phyloP scores from a whole-genome alignment of 1,140 invertebrate species.

The Ceratoteleas bidentatus region DNA sequence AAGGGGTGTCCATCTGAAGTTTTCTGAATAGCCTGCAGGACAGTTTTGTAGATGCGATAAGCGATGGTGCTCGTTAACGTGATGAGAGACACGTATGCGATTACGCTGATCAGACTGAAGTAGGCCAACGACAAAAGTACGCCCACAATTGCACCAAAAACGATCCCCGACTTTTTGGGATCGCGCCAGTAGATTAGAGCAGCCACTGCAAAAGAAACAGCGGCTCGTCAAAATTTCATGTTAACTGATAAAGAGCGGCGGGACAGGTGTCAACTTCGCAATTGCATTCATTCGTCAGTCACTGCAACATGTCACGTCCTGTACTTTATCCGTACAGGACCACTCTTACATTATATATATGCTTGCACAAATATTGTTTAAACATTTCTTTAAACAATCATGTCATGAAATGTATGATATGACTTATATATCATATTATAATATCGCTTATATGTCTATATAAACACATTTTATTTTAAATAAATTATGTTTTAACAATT shows the following conservation, averaged over 20 bases:
- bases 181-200: constrained; percentile 98
- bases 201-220: constrained; percentile 87
- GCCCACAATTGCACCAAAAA: constrained; percentile 92
- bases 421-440: no score
- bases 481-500: no score
- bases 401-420: no score
- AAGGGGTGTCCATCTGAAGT: constrained; percentile 98
- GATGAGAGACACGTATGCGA: constrained; percentile 94
- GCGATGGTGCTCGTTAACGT: constrained; percentile 91
- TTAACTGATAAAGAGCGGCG: constrained; percentile 13
- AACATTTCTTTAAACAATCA: no score
- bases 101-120: constrained; percentile 97
- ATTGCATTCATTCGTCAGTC: not conserved
- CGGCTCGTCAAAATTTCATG: constrained; percentile 28
- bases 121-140: constrained; percentile 95
- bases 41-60: constrained; percentile 97
- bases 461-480: no score
- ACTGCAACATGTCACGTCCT: not conserved
- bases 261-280: not conserved
- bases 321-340: no score
- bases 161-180: constrained; percentile 95
- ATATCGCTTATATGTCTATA: no score
- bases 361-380: no score
- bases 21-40: constrained; percentile 97
- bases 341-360: no score